A percentile compares a stretch with the other conserved stretches of the same genome.
Evolutionary conservation across 2,888 invertebrate species (phyloP).

Genomic region (Agriopis leucophaearia): DNA sequence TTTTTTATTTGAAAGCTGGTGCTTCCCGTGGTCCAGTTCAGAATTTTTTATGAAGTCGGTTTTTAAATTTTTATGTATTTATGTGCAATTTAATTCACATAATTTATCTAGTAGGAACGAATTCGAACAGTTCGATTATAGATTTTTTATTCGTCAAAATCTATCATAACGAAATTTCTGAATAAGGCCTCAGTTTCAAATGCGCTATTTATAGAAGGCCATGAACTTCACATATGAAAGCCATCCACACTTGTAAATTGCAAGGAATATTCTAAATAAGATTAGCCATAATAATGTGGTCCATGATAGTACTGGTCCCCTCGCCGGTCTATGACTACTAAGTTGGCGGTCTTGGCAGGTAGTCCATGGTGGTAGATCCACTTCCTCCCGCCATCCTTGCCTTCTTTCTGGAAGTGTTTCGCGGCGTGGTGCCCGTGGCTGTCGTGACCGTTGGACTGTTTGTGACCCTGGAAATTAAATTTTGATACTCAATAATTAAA

Average conservation of each 20-base stretch:
- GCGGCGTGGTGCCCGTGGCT: conserved; percentile 81
- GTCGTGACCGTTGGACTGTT: conserved; percentile 85
- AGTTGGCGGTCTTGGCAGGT: conserved; percentile 71
- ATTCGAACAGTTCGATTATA: background rate
- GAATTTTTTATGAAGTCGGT: no score
- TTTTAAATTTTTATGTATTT: no score
- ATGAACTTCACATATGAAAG: background rate
- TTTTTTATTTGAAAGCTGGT: no score
- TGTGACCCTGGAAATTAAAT: conserved; percentile 78
- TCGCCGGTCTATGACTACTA: conserved; percentile 71
- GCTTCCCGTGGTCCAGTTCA: no score
- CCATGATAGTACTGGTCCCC: conserved; percentile 64
- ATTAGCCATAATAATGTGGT: conserved; percentile 67
- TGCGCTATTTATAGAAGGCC: no score
- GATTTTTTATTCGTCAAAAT: no score
- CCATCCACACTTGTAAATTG: background rate
- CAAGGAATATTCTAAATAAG: background rate
- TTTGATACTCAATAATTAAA: background rate
- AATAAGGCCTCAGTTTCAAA: no score
- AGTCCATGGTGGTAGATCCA: conserved; percentile 86
- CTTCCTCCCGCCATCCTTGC: conserved; percentile 81
- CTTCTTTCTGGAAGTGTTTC: conserved; percentile 78
- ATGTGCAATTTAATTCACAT: background rate
- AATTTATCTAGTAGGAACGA: background rate
- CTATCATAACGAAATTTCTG: no score